Base-by-base conservation (phyloP, 2,113 vertebrate genomes). In the Cromileptes altivelis region DNA sequence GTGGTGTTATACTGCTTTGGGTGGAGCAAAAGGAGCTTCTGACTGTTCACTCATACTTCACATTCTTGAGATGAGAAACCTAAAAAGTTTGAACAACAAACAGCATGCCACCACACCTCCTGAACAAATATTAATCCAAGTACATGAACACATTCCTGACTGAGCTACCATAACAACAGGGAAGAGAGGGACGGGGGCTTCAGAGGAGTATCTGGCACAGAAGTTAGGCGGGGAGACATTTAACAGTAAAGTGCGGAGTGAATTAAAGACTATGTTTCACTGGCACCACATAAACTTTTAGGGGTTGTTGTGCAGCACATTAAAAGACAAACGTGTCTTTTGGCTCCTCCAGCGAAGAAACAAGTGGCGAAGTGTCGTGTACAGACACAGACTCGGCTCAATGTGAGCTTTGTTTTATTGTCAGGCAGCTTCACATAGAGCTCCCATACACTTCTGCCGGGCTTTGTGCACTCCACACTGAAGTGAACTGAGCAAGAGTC, bases 391-490 rank as follows among this genome's bases (percentile, higher is more conserved):
- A 50, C 40, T 47, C 47, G 6, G 49, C 58, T 90, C 85, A 87
- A 88, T 80, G 72, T 75, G 53, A 42, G 68, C 85, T 80, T 90
- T 90, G 88, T 91, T 47, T 49, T 13, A 64, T 37, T 58, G 74
- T 81, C 83, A 37, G 37, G n/a, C 37, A 11, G 50, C 21, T 70
- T 72, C 68, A 30, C 68, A 68, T 12, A 2, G 64, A 49, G 64
- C 25, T 18, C 4, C 58, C 37, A 10, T 53, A 14, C 60, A 30
- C 79, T 70, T 72, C 64, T 49, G 69, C 61, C 64, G n/a, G 71
- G 25, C 55, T 75, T 70, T 81, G 65, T 91, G 86, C 90, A 58
- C 89, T 75, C 77, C 58, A 53, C 85, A 81, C 86, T 81, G 33
- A 77, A 75, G 56, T 40, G 50, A 78, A 55, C 49, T 70, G 63